A percentile compares a stretch with the other conserved stretches of the same genome.
Conservation (phyloP, 1,140 invertebrate species). For the Oryctes rhinoceros region DNA sequence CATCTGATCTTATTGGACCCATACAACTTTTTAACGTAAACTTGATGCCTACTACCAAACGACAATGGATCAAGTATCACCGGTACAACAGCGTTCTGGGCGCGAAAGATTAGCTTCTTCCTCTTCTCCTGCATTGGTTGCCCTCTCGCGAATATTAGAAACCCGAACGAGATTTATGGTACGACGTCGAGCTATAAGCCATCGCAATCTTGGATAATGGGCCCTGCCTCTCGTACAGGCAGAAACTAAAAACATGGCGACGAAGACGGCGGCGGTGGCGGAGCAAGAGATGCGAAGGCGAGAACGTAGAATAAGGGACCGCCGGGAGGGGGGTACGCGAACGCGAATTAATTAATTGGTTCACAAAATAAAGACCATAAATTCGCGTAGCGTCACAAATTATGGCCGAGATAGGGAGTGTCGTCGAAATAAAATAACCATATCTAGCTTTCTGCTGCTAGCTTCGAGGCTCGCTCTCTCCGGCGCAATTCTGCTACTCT, state of each 20-base stretch:
- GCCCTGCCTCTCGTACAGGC: slow-evolving; percentile 42
- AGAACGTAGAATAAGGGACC: too few relatives aligned
- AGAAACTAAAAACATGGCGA: slow-evolving; percentile 31
- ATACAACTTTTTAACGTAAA: too few relatives aligned
- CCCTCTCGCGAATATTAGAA: slow-evolving; percentile 55
- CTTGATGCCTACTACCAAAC: too few relatives aligned
- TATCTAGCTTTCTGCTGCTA: slow-evolving; percentile 49
- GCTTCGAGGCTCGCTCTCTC: slow-evolving; percentile 9
- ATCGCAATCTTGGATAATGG: slow-evolving; percentile 60
- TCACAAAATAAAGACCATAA: slow-evolving; percentile 62
- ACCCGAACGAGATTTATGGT: slow-evolving; percentile 59
- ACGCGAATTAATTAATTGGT: slow-evolving; percentile 62
- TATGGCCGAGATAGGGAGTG: slow-evolving; percentile 60
- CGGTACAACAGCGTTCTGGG: not conserved
- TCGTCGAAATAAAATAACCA: slow-evolving; percentile 61
- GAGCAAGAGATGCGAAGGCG: slow-evolving; percentile 35
- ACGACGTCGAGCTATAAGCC: slow-evolving; percentile 57
- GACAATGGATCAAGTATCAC: not conserved
- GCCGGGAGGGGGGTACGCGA: slow-evolving; percentile 37
- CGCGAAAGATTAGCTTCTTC: not conserved
- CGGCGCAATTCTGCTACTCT: not conserved
- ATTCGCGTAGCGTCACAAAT: slow-evolving; percentile 61
- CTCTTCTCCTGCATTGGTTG: not conserved
- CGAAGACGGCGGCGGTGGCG: slow-evolving; percentile 47
- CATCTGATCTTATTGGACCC: too few relatives aligned